phyloP scores from a whole-genome alignment of 2,797 vertebrate genomes.

The Gymnopithys bicolor region DNA sequence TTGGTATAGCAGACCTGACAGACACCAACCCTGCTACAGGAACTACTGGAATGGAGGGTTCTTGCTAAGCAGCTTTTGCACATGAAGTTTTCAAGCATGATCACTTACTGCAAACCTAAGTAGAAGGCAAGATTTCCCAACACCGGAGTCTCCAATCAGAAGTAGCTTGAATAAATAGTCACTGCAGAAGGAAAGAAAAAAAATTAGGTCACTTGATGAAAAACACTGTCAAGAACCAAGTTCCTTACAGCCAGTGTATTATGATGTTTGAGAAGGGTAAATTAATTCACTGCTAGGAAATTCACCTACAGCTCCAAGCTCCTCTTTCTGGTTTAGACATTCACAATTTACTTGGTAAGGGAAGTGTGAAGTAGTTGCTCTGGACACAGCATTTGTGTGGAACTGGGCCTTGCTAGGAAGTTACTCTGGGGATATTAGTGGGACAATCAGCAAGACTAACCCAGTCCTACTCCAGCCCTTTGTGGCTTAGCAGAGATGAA shows the following conservation, averaged over 20 bases:
- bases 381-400: not conserved
- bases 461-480: not conserved
- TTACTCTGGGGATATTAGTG: not conserved
- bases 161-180: slow-evolving; percentile 99
- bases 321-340: not conserved
- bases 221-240: not conserved
- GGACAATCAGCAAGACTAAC: not conserved
- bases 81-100: slow-evolving; percentile 23
- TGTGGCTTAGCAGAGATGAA: not conserved
- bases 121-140: slow-evolving; percentile 98
- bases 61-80: not conserved
- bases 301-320: not conserved
- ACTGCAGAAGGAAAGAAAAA: slow-evolving; percentile 79
- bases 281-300: not conserved
- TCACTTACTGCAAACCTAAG: slow-evolving; percentile 97
- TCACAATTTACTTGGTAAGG: not conserved
- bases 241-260: not conserved
- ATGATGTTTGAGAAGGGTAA: not conserved
- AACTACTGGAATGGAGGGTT: not conserved
- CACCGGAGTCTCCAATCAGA: slow-evolving; percentile 97
- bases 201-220: not conserved
- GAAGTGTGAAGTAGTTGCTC: not conserved
- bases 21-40: not conserved
- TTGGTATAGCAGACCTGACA: not conserved
- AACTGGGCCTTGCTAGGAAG: not conserved